These are phyloP conservation scores for Semotilus atromaculatus DNA, from an alignment of 2,797 vertebrate species.

Conservation along the genomic window DNA sequence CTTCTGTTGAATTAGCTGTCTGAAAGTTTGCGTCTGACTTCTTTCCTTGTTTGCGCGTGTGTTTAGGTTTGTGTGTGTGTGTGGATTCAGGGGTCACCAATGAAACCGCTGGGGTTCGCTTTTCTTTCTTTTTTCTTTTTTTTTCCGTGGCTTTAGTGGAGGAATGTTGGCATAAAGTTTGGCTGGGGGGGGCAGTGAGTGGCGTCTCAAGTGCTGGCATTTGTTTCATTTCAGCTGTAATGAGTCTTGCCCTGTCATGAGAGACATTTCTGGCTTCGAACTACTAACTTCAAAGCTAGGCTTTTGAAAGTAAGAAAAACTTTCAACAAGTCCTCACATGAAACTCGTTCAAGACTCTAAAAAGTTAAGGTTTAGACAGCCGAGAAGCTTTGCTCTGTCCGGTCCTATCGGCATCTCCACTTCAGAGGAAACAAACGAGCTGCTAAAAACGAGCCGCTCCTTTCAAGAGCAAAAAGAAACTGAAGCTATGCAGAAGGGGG, in stretches of 20 bases:
- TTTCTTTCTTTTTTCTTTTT: conserved; percentile 59
- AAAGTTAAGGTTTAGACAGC: conserved; percentile 57
- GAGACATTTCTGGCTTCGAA: conserved; percentile 70
- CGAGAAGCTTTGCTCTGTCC: conserved; percentile 50
- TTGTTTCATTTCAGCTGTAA: conserved; percentile 72
- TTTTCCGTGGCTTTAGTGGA: conserved; percentile 55
- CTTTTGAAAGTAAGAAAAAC: conserved; percentile 59
- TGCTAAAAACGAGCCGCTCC: conserved; percentile 29
- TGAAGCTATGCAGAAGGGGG: conserved; percentile 56
- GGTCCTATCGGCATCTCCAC: background rate
- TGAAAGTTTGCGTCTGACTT: conserved; percentile 36
- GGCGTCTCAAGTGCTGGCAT: conserved; percentile 70
- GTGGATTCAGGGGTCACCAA: conserved; percentile 21
- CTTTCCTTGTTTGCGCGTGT: conserved; percentile 19
- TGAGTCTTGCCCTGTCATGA: conserved; percentile 72
- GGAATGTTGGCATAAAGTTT: conserved; percentile 68
- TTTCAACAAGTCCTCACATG: conserved; percentile 64
- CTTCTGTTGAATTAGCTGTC: conserved; percentile 70
- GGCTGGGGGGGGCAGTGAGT: conserved; percentile 54
- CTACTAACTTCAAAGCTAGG: conserved; percentile 70
- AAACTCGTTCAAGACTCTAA: conserved; percentile 58
- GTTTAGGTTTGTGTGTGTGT: conserved; percentile 17
- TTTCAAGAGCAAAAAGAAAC: conserved; percentile 32
- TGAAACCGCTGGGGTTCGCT: conserved; percentile 50
- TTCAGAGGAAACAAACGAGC: conserved; percentile 16